Evolutionary conservation across 2,888 invertebrate genomes (phyloP).

Genomic region (Monopis laevigella): DNA sequence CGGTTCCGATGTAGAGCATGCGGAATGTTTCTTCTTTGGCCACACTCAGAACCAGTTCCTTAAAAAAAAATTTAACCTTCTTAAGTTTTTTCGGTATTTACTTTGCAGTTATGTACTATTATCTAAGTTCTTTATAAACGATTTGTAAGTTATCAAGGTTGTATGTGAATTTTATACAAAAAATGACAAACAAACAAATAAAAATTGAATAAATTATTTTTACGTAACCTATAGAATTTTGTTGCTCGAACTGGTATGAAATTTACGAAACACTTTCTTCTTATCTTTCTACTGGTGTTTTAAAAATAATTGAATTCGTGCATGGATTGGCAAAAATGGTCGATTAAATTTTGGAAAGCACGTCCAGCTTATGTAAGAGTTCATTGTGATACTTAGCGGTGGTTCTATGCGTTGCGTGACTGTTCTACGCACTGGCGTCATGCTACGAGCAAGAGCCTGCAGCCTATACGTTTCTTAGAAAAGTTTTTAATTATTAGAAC

Average conservation of each 20-base stretch:
- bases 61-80: conserved; percentile 4
- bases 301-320: conserved; percentile 3
- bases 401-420: too few relatives aligned
- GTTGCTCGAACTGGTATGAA: too few relatives aligned
- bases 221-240: too few relatives aligned
- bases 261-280: conserved; percentile 1
- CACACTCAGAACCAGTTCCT: conserved; percentile 6
- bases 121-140: too few relatives aligned
- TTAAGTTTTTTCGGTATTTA: conserved; percentile 3
- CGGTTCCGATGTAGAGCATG: conserved; percentile 53
- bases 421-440: too few relatives aligned
- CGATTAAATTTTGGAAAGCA: conserved; percentile 64
- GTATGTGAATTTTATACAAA: too few relatives aligned
- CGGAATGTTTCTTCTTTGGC: conserved; percentile 50
- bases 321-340: conserved; percentile 28
- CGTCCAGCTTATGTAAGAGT: conserved; percentile 61
- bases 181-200: too few relatives aligned
- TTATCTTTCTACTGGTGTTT: conserved; percentile 1
- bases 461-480: too few relatives aligned
- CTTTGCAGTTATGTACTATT: conserved; percentile 2
- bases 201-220: too few relatives aligned
- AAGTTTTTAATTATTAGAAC: too few relatives aligned
- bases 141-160: too few relatives aligned
- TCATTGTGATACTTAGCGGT: conserved; percentile 56
- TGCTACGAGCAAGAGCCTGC: too few relatives aligned